Percentiles rank a stretch among this genome's conserved stretches.
Evolutionary conservation across 2,888 invertebrate genomes (phyloP).

Genomic region (Cheilosia urbana): DNA sequence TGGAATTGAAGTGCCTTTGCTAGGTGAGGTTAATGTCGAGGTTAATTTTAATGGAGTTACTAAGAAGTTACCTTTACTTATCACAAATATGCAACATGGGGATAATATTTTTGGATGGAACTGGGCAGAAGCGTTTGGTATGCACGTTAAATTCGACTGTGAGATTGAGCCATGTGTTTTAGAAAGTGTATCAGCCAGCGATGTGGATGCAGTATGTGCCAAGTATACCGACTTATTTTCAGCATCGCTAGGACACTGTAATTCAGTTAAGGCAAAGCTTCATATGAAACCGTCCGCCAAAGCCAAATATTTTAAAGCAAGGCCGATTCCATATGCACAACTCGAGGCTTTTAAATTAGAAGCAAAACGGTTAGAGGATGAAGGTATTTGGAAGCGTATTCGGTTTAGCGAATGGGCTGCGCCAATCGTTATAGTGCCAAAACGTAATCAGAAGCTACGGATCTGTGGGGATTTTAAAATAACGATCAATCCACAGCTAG

Average conservation of each 20-base stretch:
- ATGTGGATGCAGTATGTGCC: slow-evolving; percentile 29
- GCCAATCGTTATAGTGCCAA: slow-evolving; percentile 79
- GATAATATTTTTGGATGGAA: slow-evolving; percentile 44
- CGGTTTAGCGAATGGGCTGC: slow-evolving; percentile 79
- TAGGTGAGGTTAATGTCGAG: slow-evolving; percentile 32
- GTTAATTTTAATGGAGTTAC: slow-evolving; percentile 13
- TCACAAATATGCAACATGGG: slow-evolving; percentile 17
- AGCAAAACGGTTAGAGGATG: slow-evolving; percentile 68
- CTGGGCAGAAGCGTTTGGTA: slow-evolving; percentile 40
- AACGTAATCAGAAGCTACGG: slow-evolving; percentile 76
- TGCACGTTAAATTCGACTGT: slow-evolving; percentile 26
- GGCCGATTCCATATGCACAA: slow-evolving; percentile 76
- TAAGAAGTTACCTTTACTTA: slow-evolving; percentile 16
- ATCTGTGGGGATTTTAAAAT: slow-evolving; percentile 76
- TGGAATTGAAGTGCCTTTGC: slow-evolving; percentile 26
- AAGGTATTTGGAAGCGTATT: slow-evolving; percentile 61
- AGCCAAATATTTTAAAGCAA: slow-evolving; percentile 74
- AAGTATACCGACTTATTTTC: slow-evolving; percentile 27
- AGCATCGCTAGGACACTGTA: slow-evolving; percentile 37
- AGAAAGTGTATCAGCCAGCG: slow-evolving; percentile 17
- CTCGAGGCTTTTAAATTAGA: slow-evolving; percentile 59
- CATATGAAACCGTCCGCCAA: slow-evolving; percentile 68
- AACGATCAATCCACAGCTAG: slow-evolving; percentile 76
- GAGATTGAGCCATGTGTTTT: not conserved
- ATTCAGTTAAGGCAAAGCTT: slow-evolving; percentile 65